Percentiles rank a stretch among this genome's conserved stretches.
Evolutionary conservation across 2,797 vertebrate genomes (phyloP).

Genomic region (Hydrophis major): DNA sequence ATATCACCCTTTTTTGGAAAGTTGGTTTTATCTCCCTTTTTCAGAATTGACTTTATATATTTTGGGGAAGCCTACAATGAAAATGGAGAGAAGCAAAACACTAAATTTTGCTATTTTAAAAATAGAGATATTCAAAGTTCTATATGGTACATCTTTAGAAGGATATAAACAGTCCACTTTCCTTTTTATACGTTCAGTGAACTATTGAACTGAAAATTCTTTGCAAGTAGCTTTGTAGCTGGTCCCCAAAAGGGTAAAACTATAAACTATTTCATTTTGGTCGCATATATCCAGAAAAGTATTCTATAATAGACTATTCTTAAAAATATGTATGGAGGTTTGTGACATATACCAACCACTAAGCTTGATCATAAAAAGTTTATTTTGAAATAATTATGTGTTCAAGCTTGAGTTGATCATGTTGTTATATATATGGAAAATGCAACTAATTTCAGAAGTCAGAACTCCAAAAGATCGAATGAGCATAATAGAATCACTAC

Average conservation of each 20-base stretch:
- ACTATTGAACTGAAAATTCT: neutral
- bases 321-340: neutral
- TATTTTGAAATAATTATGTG: neutral
- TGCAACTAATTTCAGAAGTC: neutral
- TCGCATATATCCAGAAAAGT: neutral
- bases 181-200: neutral
- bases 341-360: neutral
- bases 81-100: neutral
- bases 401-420: neutral
- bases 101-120: neutral
- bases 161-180: neutral
- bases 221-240: neutral
- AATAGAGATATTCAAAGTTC: neutral
- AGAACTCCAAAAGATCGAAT: neutral
- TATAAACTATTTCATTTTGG: neutral
- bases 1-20: conserved; percentile 93
- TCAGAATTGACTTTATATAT: conserved; percentile 85
- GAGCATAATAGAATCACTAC: neutral
- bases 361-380: neutral
- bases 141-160: neutral
- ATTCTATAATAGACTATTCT: too few relatives aligned
- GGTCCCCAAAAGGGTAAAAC: neutral
- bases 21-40: conserved; percentile 94
- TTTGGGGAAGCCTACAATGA: conserved; percentile 85
- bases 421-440: neutral